A percentile compares a stretch with the other conserved stretches of the same genome.
phyloP scores from a whole-genome alignment of 2,888 invertebrate species.

The Eilema depressum region DNA sequence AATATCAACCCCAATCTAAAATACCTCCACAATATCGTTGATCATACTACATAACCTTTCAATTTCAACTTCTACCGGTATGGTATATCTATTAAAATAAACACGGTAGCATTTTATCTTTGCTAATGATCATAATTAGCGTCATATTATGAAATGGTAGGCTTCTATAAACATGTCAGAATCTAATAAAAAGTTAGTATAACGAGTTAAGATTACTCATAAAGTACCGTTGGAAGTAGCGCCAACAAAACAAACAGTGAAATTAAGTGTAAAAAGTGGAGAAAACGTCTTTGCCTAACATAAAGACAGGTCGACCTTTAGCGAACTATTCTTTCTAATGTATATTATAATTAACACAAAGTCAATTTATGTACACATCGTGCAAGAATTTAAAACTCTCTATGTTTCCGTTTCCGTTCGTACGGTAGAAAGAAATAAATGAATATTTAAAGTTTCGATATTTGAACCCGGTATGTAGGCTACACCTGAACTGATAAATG shows the following conservation, averaged over 20 bases:
- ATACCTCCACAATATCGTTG: neutral
- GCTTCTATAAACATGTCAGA: constrained; percentile 12
- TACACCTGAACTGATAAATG: constrained; percentile 23
- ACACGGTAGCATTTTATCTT: constrained; percentile 23
- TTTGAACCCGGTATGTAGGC: constrained; percentile 23
- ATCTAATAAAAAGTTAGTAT: constrained; percentile 12
- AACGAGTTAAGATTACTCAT: constrained; percentile 4
- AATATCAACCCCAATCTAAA: neutral
- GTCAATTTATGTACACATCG: constrained; percentile 39
- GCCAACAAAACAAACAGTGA: constrained; percentile 9
- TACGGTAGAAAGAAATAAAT: constrained; percentile 24
- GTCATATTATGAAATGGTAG: constrained; percentile 13
- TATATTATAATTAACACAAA: constrained; percentile 9
- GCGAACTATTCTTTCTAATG: neutral
- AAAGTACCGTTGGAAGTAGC: constrained; percentile 6
- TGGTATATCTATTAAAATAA: neutral
- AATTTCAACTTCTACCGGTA: neutral
- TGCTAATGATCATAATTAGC: constrained; percentile 45
- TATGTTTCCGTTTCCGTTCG: constrained; percentile 47
- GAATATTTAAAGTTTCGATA: constrained; percentile 16
- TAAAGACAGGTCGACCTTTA: neutral
- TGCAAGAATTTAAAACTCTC: constrained; percentile 32
- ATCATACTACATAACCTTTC: neutral
- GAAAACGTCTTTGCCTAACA: neutral
- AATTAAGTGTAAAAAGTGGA: neutral